phyloP scores from a whole-genome alignment of 1,140 invertebrate genomes.

The Oscheius sp. region DNA sequence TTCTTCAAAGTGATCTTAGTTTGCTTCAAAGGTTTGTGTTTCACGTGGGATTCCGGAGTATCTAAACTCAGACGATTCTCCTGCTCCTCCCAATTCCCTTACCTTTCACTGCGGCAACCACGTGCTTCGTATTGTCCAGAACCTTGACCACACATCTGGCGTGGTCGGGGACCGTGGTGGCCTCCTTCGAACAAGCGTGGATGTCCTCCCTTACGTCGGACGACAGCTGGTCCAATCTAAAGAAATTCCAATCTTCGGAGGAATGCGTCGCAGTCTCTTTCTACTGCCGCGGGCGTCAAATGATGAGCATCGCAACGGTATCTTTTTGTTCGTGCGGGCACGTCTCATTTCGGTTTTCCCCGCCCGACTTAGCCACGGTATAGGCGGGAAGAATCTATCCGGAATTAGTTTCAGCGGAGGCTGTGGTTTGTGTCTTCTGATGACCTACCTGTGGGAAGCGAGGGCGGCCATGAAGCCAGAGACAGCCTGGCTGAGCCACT shows the following conservation, averaged over 20 bases:
- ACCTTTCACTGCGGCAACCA: background rate
- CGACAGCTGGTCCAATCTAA: constrained; percentile 11
- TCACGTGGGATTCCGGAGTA: background rate
- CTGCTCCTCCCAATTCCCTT: background rate
- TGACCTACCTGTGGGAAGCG: constrained; percentile 33
- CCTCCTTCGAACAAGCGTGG: constrained; percentile 35
- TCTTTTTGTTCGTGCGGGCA: background rate
- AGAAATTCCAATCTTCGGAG: background rate
- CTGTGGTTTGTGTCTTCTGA: background rate
- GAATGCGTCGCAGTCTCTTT: background rate
- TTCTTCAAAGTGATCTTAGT: background rate
- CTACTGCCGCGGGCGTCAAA: background rate
- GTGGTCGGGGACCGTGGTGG: constrained; percentile 27
- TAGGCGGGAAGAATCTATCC: background rate
- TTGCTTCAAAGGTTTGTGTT: constrained; percentile 2
- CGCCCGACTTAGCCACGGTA: background rate
- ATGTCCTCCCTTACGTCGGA: constrained; percentile 32
- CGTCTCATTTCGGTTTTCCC: background rate
- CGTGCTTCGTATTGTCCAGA: constrained; percentile 26
- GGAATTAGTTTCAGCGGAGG: background rate
- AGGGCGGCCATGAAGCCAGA: constrained; percentile 48
- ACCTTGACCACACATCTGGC: constrained; percentile 32
- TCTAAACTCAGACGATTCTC: background rate
- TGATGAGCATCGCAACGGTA: background rate
- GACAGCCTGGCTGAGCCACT: constrained; percentile 43